Evolutionary conservation across 2,888 invertebrate genomes (phyloP), one percentile per base, ranked within the genome.

Genomic region (Eucriotettix oculatus): DNA sequence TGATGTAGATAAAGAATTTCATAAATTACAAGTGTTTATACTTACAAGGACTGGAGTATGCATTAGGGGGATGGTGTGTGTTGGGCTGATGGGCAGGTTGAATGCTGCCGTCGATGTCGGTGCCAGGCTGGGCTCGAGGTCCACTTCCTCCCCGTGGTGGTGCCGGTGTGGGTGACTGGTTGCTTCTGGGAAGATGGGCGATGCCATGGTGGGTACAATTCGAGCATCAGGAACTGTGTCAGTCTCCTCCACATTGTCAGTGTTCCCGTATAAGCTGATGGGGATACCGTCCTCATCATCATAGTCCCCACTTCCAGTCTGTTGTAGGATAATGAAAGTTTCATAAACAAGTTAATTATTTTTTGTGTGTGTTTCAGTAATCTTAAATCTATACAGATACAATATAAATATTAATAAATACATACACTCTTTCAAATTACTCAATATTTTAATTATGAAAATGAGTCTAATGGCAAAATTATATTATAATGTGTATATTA

Each of bases 81-180:
- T 62, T 29, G 67, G 64, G 61, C 65, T 61, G 17, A 65, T 60
- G 56, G 63, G 63, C 44, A 61, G 61, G 10, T 58, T 16, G 55
- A 58, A 58, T 5, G 54, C 57, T 41, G 56, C 3, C 29, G 29
- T 29, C 7, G 52, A 3, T 52, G 48, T 12, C 5, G 48, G 48
- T 14, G 14, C 14, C 48, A 48, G 48, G 48, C 14, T n/a, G 12
- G 48, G 48, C 9, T 48, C 14, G 2, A 41, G 29, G 10, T 58
- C 58, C 52, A 60, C 61, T 16, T 68, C 71, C 56, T 73, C 73
- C 1, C 75, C 74, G 55, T 75, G 75, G 62, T 74, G 73, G 65
- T 76, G 75, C 44, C 75, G 68, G 64, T 74, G 75, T 3, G 73
- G 72, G 62, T 75, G 74, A 62, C 54, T 64, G 65, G 64, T 66